phyloP scores from a whole-genome alignment of 1,140 invertebrate genomes.

The Bombus turneri region DNA sequence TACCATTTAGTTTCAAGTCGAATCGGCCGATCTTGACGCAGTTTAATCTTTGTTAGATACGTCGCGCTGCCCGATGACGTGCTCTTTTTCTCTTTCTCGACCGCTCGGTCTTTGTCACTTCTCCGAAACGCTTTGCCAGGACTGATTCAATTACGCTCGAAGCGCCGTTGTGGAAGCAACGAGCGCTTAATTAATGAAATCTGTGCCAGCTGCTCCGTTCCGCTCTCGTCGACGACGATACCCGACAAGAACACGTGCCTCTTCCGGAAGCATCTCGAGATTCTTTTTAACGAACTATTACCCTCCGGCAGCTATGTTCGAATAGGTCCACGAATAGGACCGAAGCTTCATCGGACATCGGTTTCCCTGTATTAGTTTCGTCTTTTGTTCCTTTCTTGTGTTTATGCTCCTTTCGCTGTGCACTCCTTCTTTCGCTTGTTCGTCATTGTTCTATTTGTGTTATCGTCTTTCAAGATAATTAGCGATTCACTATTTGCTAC shows the following conservation, averaged over 20 bases:
- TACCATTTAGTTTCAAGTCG: slow-evolving; percentile 1
- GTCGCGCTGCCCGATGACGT: slow-evolving; percentile 30
- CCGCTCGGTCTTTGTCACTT: background rate
- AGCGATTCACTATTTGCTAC: no score
- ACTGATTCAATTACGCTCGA: slow-evolving; percentile 73
- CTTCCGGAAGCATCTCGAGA: slow-evolving; percentile 44
- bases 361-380: background rate
- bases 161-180: slow-evolving; percentile 71
- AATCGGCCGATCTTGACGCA: slow-evolving; percentile 33
- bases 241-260: slow-evolving; percentile 29
- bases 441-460: background rate
- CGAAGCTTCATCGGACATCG: no score
- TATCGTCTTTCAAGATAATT: no score
- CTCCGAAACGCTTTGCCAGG: slow-evolving; percentile 64
- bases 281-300: slow-evolving; percentile 41
- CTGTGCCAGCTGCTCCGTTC: slow-evolving; percentile 67
- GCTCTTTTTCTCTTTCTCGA: background rate
- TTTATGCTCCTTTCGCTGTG: no score
- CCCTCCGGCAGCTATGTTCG: no score
- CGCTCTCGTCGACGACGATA: slow-evolving; percentile 25
- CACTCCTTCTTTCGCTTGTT: background rate
- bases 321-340: background rate
- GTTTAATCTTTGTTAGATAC: slow-evolving; percentile 71
- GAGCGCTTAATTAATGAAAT: slow-evolving; percentile 78
- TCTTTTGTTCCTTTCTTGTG: background rate